Base-by-base conservation (phyloP, 2,113 vertebrate species). In the Telmatochromis bifrenatus region DNA sequence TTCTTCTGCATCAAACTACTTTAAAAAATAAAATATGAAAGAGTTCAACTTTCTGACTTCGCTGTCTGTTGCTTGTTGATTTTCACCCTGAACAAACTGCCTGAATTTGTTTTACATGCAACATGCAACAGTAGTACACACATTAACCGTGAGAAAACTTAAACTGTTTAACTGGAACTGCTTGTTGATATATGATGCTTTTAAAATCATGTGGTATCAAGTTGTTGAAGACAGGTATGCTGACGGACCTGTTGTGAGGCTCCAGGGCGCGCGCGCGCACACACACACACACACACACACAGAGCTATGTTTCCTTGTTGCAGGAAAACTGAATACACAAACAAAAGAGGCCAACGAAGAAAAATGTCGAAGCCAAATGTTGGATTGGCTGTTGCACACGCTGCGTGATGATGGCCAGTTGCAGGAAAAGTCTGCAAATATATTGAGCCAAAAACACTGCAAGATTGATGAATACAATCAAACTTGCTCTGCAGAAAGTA, bases 171-270 rank as follows among this genome's bases (percentile, higher is more conserved):
- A 83, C 15, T 31, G 11, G 10, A 82, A 73, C 79, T 49, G 14
- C 15, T 49, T 49, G 42, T 49, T 19, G 2, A 77, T 77, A 47
- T 54, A 70, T 33, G 0, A 19, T 8, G 33, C n/a, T 62, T 7
- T 7, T 17, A 56, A 55, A 26, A 77, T 83, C 49, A 31, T 37
- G 26, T 55, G 9, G 45, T 84, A 37, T 85, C 28, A 42, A 51
- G 62, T 75, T 47, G 55, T 49, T 51, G 54, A 35, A 54, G 47
- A 83, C 15, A 82, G 85, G 75, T 70, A 93, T 89, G 91, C 42
- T 54, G 91, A 87, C n/a, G 17, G 62, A 92, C 92, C 91, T 45
- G 92, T 93, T 91, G 21, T 68, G 39, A 28, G 31, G 19, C 90
- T 86, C 84, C 79, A 77, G 87, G 73, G n/a, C 2, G 7, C 7